Percentiles rank a stretch among this genome's conserved stretches.
Conservation (phyloP, 1,140 invertebrate species). For the Heterodera schachtii region DNA sequence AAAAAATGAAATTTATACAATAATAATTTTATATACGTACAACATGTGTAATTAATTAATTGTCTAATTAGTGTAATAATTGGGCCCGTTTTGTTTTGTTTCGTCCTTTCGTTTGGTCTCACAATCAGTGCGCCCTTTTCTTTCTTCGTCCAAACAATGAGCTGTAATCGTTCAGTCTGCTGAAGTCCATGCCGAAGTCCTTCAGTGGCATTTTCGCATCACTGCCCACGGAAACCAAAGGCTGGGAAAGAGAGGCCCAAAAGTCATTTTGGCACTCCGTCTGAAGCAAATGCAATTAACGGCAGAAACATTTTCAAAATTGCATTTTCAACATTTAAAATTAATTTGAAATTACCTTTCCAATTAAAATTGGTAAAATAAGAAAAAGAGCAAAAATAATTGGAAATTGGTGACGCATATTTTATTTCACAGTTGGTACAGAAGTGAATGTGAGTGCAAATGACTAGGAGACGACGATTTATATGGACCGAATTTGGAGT, state of each 20-base stretch:
- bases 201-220: neutral
- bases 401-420: neutral
- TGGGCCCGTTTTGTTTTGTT: neutral
- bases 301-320: no score
- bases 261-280: neutral
- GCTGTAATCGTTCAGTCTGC: neutral
- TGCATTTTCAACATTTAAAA: no score
- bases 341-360: neutral
- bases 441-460: neutral
- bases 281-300: no score
- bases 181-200: slow-evolving; percentile 2
- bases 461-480: no score
- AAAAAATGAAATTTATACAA: no score
- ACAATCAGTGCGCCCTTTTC: neutral
- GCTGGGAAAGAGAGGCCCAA: neutral
- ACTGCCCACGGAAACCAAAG: neutral
- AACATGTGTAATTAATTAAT: no score
- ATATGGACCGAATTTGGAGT: no score
- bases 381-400: neutral
- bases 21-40: no score
- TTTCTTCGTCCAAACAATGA: neutral
- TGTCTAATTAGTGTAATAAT: no score
- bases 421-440: neutral
- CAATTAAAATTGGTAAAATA: neutral
- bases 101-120: neutral